Percentiles rank a stretch among this genome's conserved stretches.
Conservation (phyloP, 1,140 invertebrate species). For the Papilio machaon region DNA sequence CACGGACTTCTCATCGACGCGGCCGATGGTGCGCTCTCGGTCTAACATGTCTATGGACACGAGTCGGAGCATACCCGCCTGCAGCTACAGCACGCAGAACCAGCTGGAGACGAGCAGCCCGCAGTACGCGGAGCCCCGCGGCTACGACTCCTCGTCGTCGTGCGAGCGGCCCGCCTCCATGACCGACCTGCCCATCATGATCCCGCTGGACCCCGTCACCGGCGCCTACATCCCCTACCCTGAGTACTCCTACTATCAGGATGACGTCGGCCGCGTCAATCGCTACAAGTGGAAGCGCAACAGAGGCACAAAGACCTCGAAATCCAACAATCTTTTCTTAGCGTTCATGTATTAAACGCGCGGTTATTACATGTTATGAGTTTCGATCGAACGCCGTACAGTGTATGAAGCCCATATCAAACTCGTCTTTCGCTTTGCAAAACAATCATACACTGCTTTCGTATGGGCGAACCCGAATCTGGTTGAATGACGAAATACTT, state of each 20-base stretch:
- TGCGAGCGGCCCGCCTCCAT: constrained; percentile 64
- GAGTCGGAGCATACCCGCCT: constrained; percentile 71
- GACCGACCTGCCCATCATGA: constrained; percentile 69
- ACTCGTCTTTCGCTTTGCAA: constrained; percentile 42
- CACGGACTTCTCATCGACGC: constrained; percentile 66
- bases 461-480: constrained; percentile 79
- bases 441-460: constrained; percentile 66
- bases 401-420: constrained; percentile 62
- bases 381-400: constrained; percentile 78
- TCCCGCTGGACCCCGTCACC: constrained; percentile 63
- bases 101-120: constrained; percentile 59
- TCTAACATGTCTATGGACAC: constrained; percentile 74
- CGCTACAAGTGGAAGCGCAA: constrained; percentile 62
- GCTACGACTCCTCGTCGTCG: constrained; percentile 62
- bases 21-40: constrained; percentile 60
- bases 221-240: constrained; percentile 72
- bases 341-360: constrained; percentile 79
- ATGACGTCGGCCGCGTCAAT: constrained; percentile 57
- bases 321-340: constrained; percentile 78
- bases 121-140: constrained; percentile 71
- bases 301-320: constrained; percentile 54
- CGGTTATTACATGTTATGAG: constrained; percentile 68
- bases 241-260: constrained; percentile 68
- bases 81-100: constrained; percentile 63
- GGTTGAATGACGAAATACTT: constrained; percentile 60